A percentile compares a stretch with the other conserved stretches of the same genome.
Conservation (phyloP, 2,113 vertebrate species). For the Sphaerodactylus townsendi region DNA sequence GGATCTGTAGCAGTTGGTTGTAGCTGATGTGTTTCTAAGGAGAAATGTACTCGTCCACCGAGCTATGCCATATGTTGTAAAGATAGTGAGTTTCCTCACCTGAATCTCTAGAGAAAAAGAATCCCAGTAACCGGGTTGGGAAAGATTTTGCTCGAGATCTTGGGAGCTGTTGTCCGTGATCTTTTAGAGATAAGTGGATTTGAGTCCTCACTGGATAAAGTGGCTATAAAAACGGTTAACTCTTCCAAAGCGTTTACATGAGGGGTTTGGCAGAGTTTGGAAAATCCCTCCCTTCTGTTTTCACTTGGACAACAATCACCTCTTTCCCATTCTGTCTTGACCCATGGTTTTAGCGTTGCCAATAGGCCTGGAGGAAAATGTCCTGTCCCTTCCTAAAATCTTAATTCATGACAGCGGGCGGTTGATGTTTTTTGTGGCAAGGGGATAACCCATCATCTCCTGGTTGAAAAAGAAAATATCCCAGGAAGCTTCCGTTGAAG, state of each 20-base stretch:
- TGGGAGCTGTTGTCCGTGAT: neutral
- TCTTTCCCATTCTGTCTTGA: neutral
- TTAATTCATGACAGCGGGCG: too few species aligned
- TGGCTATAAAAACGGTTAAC: neutral
- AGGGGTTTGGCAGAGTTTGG: neutral
- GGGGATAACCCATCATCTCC: too few species aligned
- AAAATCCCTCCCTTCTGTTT: too few species aligned
- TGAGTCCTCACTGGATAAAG: neutral
- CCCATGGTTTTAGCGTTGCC: neutral
- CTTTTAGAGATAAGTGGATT: too few species aligned
- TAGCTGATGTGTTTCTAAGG: neutral
- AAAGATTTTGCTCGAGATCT: neutral
- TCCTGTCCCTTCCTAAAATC: too few species aligned
- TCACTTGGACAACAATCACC: neutral
- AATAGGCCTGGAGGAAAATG: too few species aligned
- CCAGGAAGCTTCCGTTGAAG: constrained; percentile 1
- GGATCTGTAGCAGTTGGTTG: neutral
- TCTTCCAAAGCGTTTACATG: neutral
- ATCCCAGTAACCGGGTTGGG: too few species aligned
- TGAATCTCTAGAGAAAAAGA: neutral
- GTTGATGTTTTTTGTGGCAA: too few species aligned
- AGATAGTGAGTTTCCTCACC: neutral
- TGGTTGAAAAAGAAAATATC: constrained; percentile 26
- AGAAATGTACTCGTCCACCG: neutral
- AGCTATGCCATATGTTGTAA: neutral